Percentiles rank a stretch among this genome's conserved stretches.
phyloP scores from a whole-genome alignment of 1,140 invertebrate species.

The Probaryconus sp. region DNA sequence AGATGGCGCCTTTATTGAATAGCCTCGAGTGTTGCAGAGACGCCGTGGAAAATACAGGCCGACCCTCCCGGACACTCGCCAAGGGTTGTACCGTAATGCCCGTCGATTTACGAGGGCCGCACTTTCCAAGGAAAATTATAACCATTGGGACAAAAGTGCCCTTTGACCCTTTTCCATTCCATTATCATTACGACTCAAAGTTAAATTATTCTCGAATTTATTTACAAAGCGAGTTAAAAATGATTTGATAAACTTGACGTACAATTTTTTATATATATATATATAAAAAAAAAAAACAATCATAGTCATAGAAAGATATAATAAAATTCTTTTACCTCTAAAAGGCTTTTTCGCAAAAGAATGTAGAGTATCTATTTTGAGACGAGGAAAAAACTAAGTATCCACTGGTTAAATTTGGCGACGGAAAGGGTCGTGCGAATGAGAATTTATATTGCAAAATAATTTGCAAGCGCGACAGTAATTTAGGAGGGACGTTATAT shows the following conservation, averaged over 20 bases:
- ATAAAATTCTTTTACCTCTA: no score
- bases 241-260: no score
- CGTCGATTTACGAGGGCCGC: constrained; percentile 63
- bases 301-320: no score
- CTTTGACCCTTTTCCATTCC: constrained; percentile 31
- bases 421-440: not conserved
- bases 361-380: no score
- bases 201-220: no score
- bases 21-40: constrained; percentile 62
- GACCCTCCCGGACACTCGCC: constrained; percentile 63
- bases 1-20: constrained; percentile 69
- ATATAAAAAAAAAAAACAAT: constrained; percentile 28
- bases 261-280: not conserved
- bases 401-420: no score
- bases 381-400: no score
- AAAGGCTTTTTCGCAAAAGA: no score
- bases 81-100: constrained; percentile 61
- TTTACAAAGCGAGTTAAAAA: no score
- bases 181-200: no score
- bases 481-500: constrained; percentile 5
- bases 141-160: constrained; percentile 39
- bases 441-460: not conserved
- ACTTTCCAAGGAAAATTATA: constrained; percentile 52
- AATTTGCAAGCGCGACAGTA: constrained; percentile 2
- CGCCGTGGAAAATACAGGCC: constrained; percentile 65